phyloP scores from a whole-genome alignment of 2,888 invertebrate genomes.

The Acanthosoma haemorrhoidale region DNA sequence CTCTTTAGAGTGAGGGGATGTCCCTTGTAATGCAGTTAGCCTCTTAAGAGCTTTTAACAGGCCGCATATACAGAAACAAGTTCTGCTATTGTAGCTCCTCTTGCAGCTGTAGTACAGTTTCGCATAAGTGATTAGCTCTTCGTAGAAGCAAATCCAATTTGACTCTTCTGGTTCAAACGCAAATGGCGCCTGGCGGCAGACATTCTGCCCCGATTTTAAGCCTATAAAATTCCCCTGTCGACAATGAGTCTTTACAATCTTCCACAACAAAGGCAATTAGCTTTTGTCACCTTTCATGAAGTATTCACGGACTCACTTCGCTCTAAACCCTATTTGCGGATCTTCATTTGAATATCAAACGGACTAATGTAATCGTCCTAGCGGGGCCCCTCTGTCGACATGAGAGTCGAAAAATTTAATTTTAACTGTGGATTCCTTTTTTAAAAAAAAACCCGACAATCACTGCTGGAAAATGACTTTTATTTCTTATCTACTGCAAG shows the following conservation, averaged over 20 bases:
- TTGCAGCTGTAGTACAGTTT: conserved; percentile 1
- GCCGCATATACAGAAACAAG: conserved; percentile 15
- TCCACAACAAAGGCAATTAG: conserved; percentile 5
- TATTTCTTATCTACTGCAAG: too few species aligned
- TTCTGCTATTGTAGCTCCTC: neutral
- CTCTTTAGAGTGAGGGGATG: neutral
- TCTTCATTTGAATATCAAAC: conserved; percentile 2
- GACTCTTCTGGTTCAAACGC: neutral
- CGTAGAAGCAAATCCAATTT: neutral
- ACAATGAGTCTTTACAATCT: conserved; percentile 10
- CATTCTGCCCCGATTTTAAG: conserved; percentile 6
- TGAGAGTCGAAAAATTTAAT: too few species aligned
- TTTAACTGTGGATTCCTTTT: too few species aligned
- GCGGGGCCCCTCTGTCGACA: too few species aligned
- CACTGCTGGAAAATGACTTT: too few species aligned
- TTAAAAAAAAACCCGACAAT: too few species aligned
- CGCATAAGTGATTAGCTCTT: conserved; percentile 15
- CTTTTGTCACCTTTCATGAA: neutral
- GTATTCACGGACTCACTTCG: neutral
- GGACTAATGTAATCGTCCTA: neutral
- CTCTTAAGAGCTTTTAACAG: conserved; percentile 18
- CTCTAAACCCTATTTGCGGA: neutral
- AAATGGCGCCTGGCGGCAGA: neutral
- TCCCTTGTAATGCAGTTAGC: conserved; percentile 9
- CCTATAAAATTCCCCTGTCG: neutral